A percentile compares a stretch with the other conserved stretches of the same genome.
These are phyloP conservation scores for Molothrus ater DNA, from an alignment of 2,797 vertebrate genomes.

Conservation along the genomic window DNA sequence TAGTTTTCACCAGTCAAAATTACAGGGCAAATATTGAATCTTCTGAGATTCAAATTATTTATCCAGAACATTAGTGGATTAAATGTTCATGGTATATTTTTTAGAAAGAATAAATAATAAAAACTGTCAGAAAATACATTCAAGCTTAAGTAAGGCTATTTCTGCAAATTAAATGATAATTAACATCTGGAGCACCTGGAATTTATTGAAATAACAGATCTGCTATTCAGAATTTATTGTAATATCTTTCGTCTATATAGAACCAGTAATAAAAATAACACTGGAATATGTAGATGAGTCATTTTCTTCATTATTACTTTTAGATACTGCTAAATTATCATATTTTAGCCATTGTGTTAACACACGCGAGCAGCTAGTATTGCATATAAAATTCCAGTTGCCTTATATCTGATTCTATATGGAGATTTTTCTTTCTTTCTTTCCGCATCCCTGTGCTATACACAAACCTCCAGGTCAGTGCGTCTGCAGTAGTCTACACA, in stretches of 20 bases:
- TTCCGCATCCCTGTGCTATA: background rate
- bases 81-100: background rate
- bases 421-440: background rate
- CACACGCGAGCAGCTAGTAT: background rate
- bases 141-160: background rate
- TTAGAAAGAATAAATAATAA: background rate
- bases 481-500: background rate
- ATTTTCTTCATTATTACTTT: background rate
- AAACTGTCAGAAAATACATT: background rate
- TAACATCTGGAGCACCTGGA: background rate
- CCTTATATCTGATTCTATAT: background rate
- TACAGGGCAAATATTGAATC: background rate
- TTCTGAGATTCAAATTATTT: background rate
- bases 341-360: background rate
- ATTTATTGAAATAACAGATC: background rate
- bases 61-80: background rate
- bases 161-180: background rate
- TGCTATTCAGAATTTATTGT: background rate
- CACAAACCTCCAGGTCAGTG: conserved; percentile 8
- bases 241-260: background rate
- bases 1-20: background rate
- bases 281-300: background rate
- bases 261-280: background rate
- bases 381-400: background rate
- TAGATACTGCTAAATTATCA: background rate